Evolutionary conservation across 2,888 invertebrate genomes (phyloP), one percentile per base, ranked within the genome.

Genomic region (Caenorhabditis sp.): DNA sequence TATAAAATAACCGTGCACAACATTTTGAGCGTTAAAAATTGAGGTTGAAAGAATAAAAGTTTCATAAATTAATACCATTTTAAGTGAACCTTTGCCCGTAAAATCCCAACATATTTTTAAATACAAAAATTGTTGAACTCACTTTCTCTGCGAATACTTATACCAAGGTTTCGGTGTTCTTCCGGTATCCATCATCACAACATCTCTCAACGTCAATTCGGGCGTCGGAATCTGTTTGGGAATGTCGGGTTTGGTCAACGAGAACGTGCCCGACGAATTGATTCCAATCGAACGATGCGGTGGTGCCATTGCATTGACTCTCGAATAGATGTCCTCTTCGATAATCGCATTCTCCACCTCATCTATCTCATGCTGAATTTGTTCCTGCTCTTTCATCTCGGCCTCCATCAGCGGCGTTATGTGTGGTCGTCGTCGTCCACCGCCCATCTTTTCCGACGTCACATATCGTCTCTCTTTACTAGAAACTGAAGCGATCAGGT

Each of bases 401-500:
- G 43, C 43, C 17, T 43, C 43, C 5, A 43, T 43, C 43, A 43
- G 14, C 12, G 43, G 43, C 14, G 43, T 43, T 17, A 43, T 43
- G 14, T 43, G 43, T 17, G 43, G 27, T 55, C 23, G 8, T 26
- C 17, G 8, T 26, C 53, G 8, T 23, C 21, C 23, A 8, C 24
- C 53, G 8, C 24, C 53, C 21, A 53, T 10, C 8, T 23, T 21
- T 6, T 23, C 53, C n/a, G 53, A 21, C 2, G 24, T 23, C 21
- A 53, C 53, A 23, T 24, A 55, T 27, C 31, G 5, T n/a, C 36
- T 31, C 21, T 51, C 51, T 51, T 23, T 51, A 21, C 51, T 51
- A 6, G 23, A 51, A 58, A 58, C 57, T 36, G 19, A 36, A 19
- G 19, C 57, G 2, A 71, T 64, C 64, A 71, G 61, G 58, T 71